Base-by-base conservation (phyloP, 2,888 invertebrate species). In the Mesodorylaimus sp. region DNA sequence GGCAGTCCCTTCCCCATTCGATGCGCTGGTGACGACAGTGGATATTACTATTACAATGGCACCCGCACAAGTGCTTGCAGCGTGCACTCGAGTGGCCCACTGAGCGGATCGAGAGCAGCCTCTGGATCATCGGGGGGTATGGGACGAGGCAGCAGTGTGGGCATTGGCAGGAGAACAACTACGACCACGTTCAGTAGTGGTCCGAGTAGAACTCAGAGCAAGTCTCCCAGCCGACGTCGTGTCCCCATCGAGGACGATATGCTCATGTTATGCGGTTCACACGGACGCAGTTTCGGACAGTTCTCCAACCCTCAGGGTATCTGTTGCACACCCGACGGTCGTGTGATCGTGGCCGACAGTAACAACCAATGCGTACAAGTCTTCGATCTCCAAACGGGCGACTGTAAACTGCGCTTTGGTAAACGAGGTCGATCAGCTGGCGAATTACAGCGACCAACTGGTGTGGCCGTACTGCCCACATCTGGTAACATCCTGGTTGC, bases 231-330 rank as follows among this genome's bases (percentile, higher is more conserved):
- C n/a, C n/a, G n/a, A n/a, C n/a, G n/a, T n/a, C n/a, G n/a, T n/a
- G n/a, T n/a, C n/a, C n/a, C n/a, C n/a, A n/a, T n/a, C n/a, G 72
- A 72, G 55, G 73, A 73, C 58, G 73, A 74, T 58, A 63, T 73
- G 42, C 59, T 71, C 44, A 58, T 68, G 55, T 66, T 66, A 52
- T 64, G 73, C 23, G 74, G 74, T 2, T 58, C 56, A 32, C 68
- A 70, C 55, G 74, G 74, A 48, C 63, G 73, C 42, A 67, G 66
- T 50, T 66, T 68, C 50, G 73, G 73, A 24, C 72, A 74, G 56
- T 74, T 74, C 58, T 69, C 69, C 24, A 74, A 74, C 60, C 73
- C 73, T 24, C 74, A 74, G 58, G 73, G 72, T 24, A 61, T 72
- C 3, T 68, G 70, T 50, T 63, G 61, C 41, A 39, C 41, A 23